These are phyloP conservation scores for Gonatopus flavifemur DNA, from an alignment of 1,140 invertebrate genomes.

Conservation along the genomic window DNA sequence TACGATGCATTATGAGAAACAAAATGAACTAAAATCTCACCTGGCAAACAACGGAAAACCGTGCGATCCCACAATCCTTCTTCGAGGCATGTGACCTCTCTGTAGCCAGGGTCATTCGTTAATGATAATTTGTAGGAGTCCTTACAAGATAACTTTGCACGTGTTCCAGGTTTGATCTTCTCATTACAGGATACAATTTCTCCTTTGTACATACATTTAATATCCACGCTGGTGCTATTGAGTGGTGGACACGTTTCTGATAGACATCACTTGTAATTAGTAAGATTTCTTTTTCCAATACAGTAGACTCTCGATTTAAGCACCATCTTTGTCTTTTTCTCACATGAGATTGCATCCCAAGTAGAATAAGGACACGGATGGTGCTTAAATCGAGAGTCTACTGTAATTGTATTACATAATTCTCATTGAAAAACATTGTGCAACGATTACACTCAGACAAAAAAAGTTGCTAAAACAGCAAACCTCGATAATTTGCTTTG, in stretches of 20 bases:
- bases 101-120: slow-evolving; percentile 34
- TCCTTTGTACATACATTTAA: slow-evolving; percentile 26
- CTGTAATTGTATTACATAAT: no score
- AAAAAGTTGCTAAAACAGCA: no score
- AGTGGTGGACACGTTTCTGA: slow-evolving; percentile 28
- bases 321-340: no score
- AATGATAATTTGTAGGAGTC: slow-evolving; percentile 34
- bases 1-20: background rate
- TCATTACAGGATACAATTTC: slow-evolving; percentile 26
- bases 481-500: no score
- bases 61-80: slow-evolving; percentile 29
- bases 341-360: no score
- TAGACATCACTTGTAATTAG: no score
- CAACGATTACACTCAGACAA: no score
- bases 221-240: slow-evolving; percentile 27
- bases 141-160: slow-evolving; percentile 33
- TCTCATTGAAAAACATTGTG: no score
- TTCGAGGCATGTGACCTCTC: slow-evolving; percentile 28
- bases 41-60: slow-evolving; percentile 34
- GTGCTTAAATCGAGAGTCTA: no score
- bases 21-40: slow-evolving; percentile 19
- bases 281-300: no score
- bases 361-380: no score
- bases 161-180: slow-evolving; percentile 27
- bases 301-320: no score